These are phyloP conservation scores for Rotaria macrura DNA, from an alignment of 2,888 invertebrate species.

Conservation along the genomic window DNA sequence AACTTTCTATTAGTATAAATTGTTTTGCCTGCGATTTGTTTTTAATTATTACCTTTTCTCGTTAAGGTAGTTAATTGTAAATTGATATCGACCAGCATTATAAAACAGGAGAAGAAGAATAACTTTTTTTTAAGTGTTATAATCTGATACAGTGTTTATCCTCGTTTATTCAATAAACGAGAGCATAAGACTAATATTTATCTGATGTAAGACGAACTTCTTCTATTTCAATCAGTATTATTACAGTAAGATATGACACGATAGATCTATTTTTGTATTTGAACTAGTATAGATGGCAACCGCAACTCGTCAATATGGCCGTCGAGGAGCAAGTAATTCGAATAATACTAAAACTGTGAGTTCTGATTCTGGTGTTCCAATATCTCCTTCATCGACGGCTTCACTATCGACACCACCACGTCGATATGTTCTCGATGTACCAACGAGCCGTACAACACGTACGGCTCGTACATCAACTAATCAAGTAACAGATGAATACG, in stretches of 20 bases:
- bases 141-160: too few relatives aligned
- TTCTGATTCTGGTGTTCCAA: background rate
- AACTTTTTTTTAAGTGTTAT: background rate
- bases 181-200: too few relatives aligned
- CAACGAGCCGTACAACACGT: background rate
- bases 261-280: too few relatives aligned
- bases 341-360: background rate
- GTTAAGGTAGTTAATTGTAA: too few relatives aligned
- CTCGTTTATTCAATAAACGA: too few relatives aligned
- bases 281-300: background rate
- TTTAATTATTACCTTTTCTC: too few relatives aligned
- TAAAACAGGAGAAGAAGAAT: too few relatives aligned
- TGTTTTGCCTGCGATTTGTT: background rate
- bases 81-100: too few relatives aligned
- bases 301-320: background rate
- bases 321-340: background rate
- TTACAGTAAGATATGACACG: too few relatives aligned
- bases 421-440: slow-evolving; percentile 6
- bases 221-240: too few relatives aligned
- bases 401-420: background rate
- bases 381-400: background rate
- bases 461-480: background rate
- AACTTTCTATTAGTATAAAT: background rate
- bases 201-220: too few relatives aligned
- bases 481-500: background rate